Conservation (phyloP, 2,888 invertebrate genomes). For the Minunthozetes semirufus region DNA sequence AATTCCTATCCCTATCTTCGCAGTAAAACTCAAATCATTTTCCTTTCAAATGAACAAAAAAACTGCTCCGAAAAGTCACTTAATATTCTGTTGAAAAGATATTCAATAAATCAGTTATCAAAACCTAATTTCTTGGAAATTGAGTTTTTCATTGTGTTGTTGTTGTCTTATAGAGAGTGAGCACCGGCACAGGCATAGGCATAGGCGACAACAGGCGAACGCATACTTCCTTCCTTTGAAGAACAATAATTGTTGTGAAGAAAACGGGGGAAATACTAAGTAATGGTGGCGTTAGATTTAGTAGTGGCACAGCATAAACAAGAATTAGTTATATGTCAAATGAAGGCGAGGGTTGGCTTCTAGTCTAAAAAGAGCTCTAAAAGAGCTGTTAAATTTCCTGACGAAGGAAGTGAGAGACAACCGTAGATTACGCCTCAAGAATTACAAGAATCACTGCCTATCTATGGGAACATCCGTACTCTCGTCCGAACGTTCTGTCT, state of each 20-base stretch:
- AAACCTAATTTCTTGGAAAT: slow-evolving; percentile 22
- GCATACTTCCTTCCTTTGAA: slow-evolving; percentile 29
- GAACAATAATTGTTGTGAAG: slow-evolving; percentile 18
- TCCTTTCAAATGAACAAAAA: neutral
- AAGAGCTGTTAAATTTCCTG: slow-evolving; percentile 27
- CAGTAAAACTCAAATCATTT: neutral
- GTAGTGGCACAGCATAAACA: slow-evolving; percentile 17
- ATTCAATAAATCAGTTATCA: slow-evolving; percentile 21
- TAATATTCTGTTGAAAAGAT: neutral
- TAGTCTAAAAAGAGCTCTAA: neutral
- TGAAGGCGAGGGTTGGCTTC: slow-evolving; percentile 25
- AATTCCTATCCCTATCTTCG: neutral
- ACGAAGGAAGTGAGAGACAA: slow-evolving; percentile 28
- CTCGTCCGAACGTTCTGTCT: slow-evolving; percentile 1
- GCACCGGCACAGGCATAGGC: neutral
- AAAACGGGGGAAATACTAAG: slow-evolving; percentile 26
- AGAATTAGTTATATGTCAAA: slow-evolving; percentile 23
- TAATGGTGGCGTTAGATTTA: slow-evolving; percentile 16
- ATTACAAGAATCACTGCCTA: slow-evolving; percentile 28
- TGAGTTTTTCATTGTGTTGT: neutral
- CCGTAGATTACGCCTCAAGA: slow-evolving; percentile 31
- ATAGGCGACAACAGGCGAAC: slow-evolving; percentile 1
- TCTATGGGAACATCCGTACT: slow-evolving; percentile 28
- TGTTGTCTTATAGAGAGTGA: neutral
- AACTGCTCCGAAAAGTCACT: neutral